Conservation (phyloP, 2,797 vertebrate species). For the Scyliorhinus canicula region DNA sequence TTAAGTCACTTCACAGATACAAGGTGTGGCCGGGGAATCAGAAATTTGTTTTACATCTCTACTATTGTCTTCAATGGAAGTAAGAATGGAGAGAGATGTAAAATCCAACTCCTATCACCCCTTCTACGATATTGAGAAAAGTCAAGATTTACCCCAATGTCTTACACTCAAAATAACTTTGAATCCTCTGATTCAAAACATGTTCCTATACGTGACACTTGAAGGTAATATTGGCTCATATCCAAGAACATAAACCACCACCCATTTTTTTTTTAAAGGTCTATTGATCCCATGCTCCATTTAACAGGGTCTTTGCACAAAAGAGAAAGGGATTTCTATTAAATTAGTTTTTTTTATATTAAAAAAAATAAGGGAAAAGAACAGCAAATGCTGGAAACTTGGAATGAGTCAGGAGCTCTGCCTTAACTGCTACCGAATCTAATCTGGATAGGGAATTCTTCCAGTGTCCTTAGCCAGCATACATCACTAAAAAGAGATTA, state of each 20-base stretch:
- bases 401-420: background rate
- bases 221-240: background rate
- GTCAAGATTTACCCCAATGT: background rate
- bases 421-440: background rate
- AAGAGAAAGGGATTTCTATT: background rate
- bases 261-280: background rate
- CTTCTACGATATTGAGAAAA: background rate
- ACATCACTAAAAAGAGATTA: background rate
- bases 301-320: background rate
- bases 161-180: background rate
- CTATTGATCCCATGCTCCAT: background rate
- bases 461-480: background rate
- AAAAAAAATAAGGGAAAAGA: background rate
- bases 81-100: background rate
- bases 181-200: background rate
- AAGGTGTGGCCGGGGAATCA: background rate
- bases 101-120: background rate
- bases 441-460: background rate
- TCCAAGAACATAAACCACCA: background rate
- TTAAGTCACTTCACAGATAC: background rate
- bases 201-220: background rate
- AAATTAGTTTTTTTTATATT: background rate
- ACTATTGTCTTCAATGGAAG: background rate
- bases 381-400: background rate
- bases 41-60: background rate